Evolutionary conservation across 2,797 vertebrate species (phyloP).

Genomic region (Rhinichthys osculus): DNA sequence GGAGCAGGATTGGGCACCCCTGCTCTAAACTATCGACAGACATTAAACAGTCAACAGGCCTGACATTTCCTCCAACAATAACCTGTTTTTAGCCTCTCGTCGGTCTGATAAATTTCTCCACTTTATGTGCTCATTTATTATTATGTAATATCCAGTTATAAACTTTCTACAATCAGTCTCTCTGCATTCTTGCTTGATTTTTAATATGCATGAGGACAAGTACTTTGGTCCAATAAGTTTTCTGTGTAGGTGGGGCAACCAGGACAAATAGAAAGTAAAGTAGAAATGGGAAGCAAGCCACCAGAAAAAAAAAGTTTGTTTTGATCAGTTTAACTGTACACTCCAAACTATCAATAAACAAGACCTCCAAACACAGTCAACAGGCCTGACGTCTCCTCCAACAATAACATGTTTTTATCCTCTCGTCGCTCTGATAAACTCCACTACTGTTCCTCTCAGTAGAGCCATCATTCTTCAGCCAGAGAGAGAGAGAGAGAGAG

Average conservation of each 20-base stretch:
- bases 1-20: too few relatives aligned
- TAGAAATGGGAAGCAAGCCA: not conserved
- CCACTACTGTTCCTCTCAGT: conserved; percentile 23
- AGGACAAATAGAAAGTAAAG: not conserved
- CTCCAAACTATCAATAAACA: conserved; percentile 5
- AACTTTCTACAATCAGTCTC: not conserved
- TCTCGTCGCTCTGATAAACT: conserved; percentile 8
- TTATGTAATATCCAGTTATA: not conserved
- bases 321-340: not conserved
- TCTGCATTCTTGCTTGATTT: not conserved
- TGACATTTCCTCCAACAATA: conserved; percentile 14
- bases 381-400: conserved; percentile 5
- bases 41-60: conserved; percentile 10
- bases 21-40: not conserved
- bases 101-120: not conserved
- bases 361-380: conserved; percentile 16
- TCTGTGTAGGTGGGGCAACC: not conserved
- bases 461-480: not conserved
- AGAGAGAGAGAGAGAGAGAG: not conserved
- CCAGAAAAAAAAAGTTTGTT: not conserved
- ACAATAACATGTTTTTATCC: conserved; percentile 9
- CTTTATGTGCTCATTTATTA: not conserved
- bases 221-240: not conserved
- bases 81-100: not conserved
- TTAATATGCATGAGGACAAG: not conserved